phyloP scores from a whole-genome alignment of 2,113 vertebrate species.

The Leiothrix lutea region DNA sequence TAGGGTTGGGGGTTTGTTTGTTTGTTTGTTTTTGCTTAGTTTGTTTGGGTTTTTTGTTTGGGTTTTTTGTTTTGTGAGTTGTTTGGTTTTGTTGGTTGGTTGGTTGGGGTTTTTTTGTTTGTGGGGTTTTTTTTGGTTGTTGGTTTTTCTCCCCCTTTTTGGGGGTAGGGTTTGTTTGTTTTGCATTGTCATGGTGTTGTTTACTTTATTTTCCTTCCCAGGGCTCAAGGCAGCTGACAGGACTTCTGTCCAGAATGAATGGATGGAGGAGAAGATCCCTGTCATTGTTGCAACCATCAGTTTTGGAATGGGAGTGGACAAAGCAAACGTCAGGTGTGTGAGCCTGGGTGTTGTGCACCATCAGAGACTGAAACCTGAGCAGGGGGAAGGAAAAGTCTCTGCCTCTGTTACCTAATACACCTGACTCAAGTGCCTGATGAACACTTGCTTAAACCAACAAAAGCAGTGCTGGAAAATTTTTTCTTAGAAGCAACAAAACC shows the following conservation, averaged over 20 bases:
- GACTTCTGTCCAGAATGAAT: slow-evolving; percentile 86
- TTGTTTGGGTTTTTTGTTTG: background rate
- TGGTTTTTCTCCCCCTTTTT: too few relatives aligned
- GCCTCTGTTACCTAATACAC: background rate
- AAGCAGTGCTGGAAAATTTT: background rate
- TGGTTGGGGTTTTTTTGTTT: background rate
- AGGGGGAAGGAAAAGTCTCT: background rate
- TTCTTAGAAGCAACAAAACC: background rate
- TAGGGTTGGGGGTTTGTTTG: too few relatives aligned
- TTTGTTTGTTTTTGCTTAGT: background rate
- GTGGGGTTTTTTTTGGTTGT: background rate
- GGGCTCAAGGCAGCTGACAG: slow-evolving; percentile 89
- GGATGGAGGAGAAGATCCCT: slow-evolving; percentile 92
- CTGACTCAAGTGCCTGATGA: background rate
- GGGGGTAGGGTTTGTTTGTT: background rate
- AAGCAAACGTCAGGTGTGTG: slow-evolving; percentile 90
- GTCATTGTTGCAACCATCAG: slow-evolving; percentile 97
- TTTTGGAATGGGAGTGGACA: slow-evolving; percentile 99
- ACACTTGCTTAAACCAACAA: background rate
- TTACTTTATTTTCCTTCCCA: slow-evolving; percentile 25
- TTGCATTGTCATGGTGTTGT: background rate
- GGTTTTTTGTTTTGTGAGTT: too few relatives aligned
- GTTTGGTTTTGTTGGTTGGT: background rate
- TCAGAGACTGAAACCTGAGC: background rate
- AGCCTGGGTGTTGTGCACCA: background rate